A percentile compares a stretch with the other conserved stretches of the same genome.
Evolutionary conservation across 2,888 invertebrate genomes (phyloP).

Genomic region (Drosophila incognita): DNA sequence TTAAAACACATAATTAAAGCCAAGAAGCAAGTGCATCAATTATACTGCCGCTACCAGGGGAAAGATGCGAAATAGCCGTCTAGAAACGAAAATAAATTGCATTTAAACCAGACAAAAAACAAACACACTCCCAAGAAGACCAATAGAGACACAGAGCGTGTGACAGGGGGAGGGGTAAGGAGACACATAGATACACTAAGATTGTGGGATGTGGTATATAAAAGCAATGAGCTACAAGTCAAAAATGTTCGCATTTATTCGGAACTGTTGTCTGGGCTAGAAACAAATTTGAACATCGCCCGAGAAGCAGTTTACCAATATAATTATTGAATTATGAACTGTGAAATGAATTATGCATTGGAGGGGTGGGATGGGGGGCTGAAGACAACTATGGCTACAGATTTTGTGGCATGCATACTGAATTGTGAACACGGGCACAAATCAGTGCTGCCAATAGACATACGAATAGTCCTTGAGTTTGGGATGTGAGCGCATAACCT

Average conservation of each 20-base stretch:
- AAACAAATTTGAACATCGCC: slow-evolving; percentile 24
- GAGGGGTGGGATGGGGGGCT: neutral
- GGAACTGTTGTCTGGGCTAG: slow-evolving; percentile 52
- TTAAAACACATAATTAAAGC: slow-evolving; percentile 38
- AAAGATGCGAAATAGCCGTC: slow-evolving; percentile 31
- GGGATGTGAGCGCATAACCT: slow-evolving; percentile 83
- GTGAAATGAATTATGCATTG: slow-evolving; percentile 12
- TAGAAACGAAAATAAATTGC: slow-evolving; percentile 55
- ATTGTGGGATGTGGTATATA: slow-evolving; percentile 21
- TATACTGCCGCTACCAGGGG: slow-evolving; percentile 5
- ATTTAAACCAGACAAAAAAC: slow-evolving; percentile 29
- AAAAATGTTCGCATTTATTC: slow-evolving; percentile 70
- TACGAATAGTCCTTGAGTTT: slow-evolving; percentile 83
- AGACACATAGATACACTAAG: slow-evolving; percentile 10
- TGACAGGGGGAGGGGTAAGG: neutral
- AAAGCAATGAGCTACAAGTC: slow-evolving; percentile 38
- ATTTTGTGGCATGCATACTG: neutral
- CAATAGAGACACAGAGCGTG: neutral
- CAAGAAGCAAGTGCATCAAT: slow-evolving; percentile 40
- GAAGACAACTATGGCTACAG: slow-evolving; percentile 11
- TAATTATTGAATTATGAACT: slow-evolving; percentile 19
- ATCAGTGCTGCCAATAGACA: slow-evolving; percentile 72
- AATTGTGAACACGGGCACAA: neutral
- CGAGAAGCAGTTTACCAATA: slow-evolving; percentile 9
- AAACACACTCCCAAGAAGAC: slow-evolving; percentile 6